A percentile compares a stretch with the other conserved stretches of the same genome.
Conservation (phyloP, 1,140 invertebrate genomes). For the Heliconius eleuchia region DNA sequence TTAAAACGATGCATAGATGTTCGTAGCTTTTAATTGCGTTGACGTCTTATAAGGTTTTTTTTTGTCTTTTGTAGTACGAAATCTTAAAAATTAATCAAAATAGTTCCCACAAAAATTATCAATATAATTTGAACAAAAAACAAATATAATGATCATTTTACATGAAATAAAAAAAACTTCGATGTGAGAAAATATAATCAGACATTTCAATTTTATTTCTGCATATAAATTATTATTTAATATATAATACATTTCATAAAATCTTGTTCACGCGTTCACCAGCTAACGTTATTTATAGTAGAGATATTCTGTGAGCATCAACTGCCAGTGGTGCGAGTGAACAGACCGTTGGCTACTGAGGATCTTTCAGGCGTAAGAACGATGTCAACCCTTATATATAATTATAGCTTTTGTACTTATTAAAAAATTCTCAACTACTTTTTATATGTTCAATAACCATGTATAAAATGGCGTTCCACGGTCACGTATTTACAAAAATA, state of each 20-base stretch:
- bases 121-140: no score
- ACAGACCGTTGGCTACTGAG: constrained; percentile 38
- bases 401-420: constrained; percentile 29
- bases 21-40: no score
- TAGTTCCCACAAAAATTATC: no score
- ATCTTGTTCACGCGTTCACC: constrained; percentile 40
- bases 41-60: no score
- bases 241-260: constrained; percentile 20
- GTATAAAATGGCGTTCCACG: not conserved
- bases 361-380: constrained; percentile 55
- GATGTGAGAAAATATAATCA: not conserved
- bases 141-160: no score
- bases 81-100: no score
- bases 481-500: constrained; percentile 1
- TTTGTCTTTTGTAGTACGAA: no score
- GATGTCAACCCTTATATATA: constrained; percentile 37
- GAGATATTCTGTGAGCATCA: constrained; percentile 45
- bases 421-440: constrained; percentile 10
- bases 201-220: not conserved
- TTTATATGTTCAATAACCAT: not conserved
- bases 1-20: no score
- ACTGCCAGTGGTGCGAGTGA: constrained; percentile 63
- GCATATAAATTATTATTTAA: not conserved
- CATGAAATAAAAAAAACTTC: not conserved
- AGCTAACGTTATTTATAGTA: constrained; percentile 57